A percentile compares a stretch with the other conserved stretches of the same genome.
phyloP scores from a whole-genome alignment of 2,113 vertebrate species.

The Amphilophus citrinellus region DNA sequence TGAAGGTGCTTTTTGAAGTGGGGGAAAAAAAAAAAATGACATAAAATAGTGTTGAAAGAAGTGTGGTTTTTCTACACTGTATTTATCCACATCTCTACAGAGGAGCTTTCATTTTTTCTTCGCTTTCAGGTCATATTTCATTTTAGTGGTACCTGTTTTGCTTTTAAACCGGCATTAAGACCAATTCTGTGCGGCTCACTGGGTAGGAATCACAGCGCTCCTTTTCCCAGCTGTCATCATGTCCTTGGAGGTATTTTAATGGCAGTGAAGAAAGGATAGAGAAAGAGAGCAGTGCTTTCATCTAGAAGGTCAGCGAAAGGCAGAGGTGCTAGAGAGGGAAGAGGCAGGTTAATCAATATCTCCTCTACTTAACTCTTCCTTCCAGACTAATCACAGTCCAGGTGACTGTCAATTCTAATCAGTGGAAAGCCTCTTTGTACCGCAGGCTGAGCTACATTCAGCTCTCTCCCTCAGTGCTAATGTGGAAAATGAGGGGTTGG shows the following conservation, averaged over 20 bases:
- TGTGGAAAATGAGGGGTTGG: conserved; percentile 25
- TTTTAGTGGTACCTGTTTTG: not conserved
- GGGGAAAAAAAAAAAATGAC: not conserved
- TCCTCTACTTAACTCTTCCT: conserved; percentile 8
- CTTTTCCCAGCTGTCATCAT: conserved; percentile 7
- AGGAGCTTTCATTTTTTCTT: not conserved
- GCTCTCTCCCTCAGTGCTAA: not conserved
- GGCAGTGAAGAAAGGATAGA: not conserved
- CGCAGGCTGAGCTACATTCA: conserved; percentile 12
- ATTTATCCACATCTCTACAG: not conserved
- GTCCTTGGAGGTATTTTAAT: conserved; percentile 39
- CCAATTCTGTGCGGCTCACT: conserved; percentile 8
- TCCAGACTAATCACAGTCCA: conserved; percentile 41
- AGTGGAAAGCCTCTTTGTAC: not conserved
- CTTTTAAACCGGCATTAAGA: not conserved
- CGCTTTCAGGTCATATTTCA: not conserved
- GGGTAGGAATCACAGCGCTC: not conserved
- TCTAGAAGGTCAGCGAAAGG: not conserved
- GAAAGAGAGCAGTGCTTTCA: not conserved
- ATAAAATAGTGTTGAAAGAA: not conserved
- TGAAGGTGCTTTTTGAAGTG: not conserved
- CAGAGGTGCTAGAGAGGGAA: not conserved
- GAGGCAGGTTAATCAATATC: conserved; percentile 26
- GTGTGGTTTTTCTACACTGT: not conserved
- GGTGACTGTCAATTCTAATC: conserved; percentile 48